These are phyloP conservation scores for Melanotaenia boesemani DNA, from an alignment of 2,797 vertebrate species.

Conservation along the genomic window DNA sequence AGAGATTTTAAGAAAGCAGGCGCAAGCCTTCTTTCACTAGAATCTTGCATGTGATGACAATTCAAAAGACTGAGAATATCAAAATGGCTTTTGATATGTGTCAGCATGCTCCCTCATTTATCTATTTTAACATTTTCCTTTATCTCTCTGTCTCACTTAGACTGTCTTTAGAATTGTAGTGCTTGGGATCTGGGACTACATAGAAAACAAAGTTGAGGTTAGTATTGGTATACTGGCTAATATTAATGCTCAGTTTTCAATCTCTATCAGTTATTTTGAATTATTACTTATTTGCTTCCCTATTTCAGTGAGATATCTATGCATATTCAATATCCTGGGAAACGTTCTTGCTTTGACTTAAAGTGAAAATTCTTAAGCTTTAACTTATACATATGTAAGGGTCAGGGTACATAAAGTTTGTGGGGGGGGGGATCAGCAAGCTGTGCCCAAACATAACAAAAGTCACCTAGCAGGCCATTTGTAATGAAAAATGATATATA, in stretches of 20 bases:
- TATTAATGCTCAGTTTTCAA: neutral
- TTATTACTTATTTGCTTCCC: neutral
- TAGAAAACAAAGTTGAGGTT: slow-evolving; percentile 99
- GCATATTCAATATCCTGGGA: neutral
- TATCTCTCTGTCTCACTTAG: slow-evolving; percentile 76
- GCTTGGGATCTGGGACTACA: slow-evolving; percentile 99
- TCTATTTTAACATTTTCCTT: slow-evolving; percentile 47
- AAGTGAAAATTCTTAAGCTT: neutral
- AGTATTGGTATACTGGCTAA: slow-evolving; percentile 35
- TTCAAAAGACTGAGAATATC: slow-evolving; percentile 47
- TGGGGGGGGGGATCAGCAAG: too few relatives aligned
- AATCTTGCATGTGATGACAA: slow-evolving; percentile 46
- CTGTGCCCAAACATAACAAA: neutral
- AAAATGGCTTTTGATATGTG: slow-evolving; percentile 36
- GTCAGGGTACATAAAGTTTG: neutral
- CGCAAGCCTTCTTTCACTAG: slow-evolving; percentile 11
- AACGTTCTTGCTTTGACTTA: neutral
- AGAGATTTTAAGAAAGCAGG: slow-evolving; percentile 7
- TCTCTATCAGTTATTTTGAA: neutral
- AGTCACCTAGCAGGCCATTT: neutral
- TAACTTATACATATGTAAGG: neutral
- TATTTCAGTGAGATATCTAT: neutral
- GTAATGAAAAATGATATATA: neutral
- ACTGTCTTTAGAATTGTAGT: slow-evolving; percentile 96
- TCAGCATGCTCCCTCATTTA: slow-evolving; percentile 7